phyloP scores from a whole-genome alignment of 2,797 vertebrate genomes.

The Sebastes vulpes region DNA sequence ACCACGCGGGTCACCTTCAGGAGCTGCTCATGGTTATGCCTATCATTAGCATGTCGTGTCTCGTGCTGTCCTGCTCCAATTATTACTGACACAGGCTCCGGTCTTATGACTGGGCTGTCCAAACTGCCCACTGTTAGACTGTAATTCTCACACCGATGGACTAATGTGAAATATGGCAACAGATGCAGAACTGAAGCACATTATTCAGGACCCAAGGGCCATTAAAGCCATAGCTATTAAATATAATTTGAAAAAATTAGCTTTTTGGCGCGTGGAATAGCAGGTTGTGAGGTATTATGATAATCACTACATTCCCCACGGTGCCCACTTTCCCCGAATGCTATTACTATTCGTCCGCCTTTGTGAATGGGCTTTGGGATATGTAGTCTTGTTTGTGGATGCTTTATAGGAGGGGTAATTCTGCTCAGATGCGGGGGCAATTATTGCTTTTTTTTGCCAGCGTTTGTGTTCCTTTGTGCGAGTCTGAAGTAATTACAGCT shows the following conservation, averaged over 20 bases:
- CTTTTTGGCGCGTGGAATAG: slow-evolving; percentile 69
- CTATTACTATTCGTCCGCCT: slow-evolving; percentile 66
- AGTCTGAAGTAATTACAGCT: slow-evolving; percentile 53
- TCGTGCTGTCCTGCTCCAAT: slow-evolving; percentile 61
- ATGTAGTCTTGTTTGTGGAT: slow-evolving; percentile 54
- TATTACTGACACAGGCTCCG: slow-evolving; percentile 58
- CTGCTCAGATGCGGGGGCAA: slow-evolving; percentile 53
- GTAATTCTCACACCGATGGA: slow-evolving; percentile 63
- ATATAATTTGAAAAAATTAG: slow-evolving; percentile 78
- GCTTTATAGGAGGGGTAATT: slow-evolving; percentile 55
- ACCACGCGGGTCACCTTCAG: slow-evolving; percentile 80
- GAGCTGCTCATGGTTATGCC: slow-evolving; percentile 69
- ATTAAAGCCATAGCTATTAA: slow-evolving; percentile 74
- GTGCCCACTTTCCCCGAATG: slow-evolving; percentile 53
- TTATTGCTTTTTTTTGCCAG: slow-evolving; percentile 42
- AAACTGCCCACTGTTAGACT: slow-evolving; percentile 58
- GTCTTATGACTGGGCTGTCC: slow-evolving; percentile 59
- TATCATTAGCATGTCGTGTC: slow-evolving; percentile 60
- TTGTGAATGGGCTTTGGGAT: slow-evolving; percentile 45
- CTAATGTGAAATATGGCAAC: slow-evolving; percentile 80
- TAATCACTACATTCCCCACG: slow-evolving; percentile 72
- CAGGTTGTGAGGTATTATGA: slow-evolving; percentile 77
- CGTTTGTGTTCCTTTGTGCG: slow-evolving; percentile 41
- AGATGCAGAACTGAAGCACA: slow-evolving; percentile 75
- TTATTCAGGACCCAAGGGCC: slow-evolving; percentile 71